These are phyloP conservation scores for Salarias fasciatus DNA, from an alignment of 2,797 vertebrate species.

Conservation along the genomic window DNA sequence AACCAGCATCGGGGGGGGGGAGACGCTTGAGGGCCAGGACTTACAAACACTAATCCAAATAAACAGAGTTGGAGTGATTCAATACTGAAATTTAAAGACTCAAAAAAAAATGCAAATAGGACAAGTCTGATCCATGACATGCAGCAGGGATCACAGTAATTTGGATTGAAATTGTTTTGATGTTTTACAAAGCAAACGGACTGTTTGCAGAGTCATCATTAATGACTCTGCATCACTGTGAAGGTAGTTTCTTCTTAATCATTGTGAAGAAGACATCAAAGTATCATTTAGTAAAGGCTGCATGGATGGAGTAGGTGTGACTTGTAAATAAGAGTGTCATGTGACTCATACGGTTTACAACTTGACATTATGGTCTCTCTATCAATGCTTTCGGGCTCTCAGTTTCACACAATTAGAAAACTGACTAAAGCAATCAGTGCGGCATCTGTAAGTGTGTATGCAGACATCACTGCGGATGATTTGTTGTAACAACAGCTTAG, in stretches of 20 bases:
- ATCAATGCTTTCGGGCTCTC: neutral
- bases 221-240: slow-evolving; percentile 13
- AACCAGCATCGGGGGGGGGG: no score
- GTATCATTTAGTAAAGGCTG: slow-evolving; percentile 42
- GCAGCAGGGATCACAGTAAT: neutral
- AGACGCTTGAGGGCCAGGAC: no score
- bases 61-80: neutral
- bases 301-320: slow-evolving; percentile 24
- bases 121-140: neutral
- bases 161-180: neutral
- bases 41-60: no score
- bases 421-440: no score
- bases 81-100: neutral
- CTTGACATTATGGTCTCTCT: slow-evolving; percentile 24
- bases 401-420: no score
- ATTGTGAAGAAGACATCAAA: slow-evolving; percentile 44
- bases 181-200: slow-evolving; percentile 13
- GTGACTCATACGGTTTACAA: slow-evolving; percentile 14
- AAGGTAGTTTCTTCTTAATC: slow-evolving; percentile 21
- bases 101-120: neutral
- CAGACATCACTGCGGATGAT: no score
- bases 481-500: no score
- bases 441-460: no score
- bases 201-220: slow-evolving; percentile 9
- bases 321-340: slow-evolving; percentile 9